Percentiles rank a stretch among this genome's conserved stretches.
phyloP scores from a whole-genome alignment of 2,888 invertebrate species.

The Caenorhabditis sinica region DNA sequence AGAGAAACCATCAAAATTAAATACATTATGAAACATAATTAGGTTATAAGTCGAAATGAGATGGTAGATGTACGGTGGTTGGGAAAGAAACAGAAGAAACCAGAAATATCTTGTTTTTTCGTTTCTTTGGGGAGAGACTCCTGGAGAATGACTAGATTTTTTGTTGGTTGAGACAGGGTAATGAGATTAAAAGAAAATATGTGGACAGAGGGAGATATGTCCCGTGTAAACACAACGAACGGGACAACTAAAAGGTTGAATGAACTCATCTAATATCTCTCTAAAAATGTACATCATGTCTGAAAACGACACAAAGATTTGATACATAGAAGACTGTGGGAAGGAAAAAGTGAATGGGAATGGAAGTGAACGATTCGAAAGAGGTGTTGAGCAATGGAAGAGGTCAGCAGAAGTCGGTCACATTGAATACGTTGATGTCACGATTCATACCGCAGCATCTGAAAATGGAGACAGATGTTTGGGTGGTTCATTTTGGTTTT shows the following conservation, averaged over 20 bases:
- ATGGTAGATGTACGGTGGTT: slow-evolving; percentile 5
- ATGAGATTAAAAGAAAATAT: slow-evolving; percentile 42
- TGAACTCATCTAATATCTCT: slow-evolving; percentile 41
- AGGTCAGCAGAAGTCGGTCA: slow-evolving; percentile 65
- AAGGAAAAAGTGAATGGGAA: slow-evolving; percentile 40
- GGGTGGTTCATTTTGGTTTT: neutral
- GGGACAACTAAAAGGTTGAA: slow-evolving; percentile 31
- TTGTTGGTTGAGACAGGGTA: slow-evolving; percentile 23
- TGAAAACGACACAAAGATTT: slow-evolving; percentile 34
- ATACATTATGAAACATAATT: slow-evolving; percentile 46
- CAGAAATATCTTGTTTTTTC: slow-evolving; percentile 1
- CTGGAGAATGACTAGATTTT: slow-evolving; percentile 22
- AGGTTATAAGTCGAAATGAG: slow-evolving; percentile 21
- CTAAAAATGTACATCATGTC: slow-evolving; percentile 33
- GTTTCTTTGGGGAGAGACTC: neutral
- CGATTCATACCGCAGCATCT: slow-evolving; percentile 64
- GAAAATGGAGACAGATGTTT: slow-evolving; percentile 23
- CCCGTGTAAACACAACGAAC: slow-evolving; percentile 33
- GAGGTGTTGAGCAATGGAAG: slow-evolving; percentile 29
- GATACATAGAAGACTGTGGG: slow-evolving; percentile 45
- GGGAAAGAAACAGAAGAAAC: slow-evolving; percentile 3
- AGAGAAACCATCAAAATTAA: slow-evolving; percentile 44
- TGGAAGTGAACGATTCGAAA: slow-evolving; percentile 39
- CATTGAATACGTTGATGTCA: slow-evolving; percentile 66
- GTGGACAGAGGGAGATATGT: slow-evolving; percentile 7